phyloP scores from a whole-genome alignment of 2,797 vertebrate species.

The Bradypus variegatus region DNA sequence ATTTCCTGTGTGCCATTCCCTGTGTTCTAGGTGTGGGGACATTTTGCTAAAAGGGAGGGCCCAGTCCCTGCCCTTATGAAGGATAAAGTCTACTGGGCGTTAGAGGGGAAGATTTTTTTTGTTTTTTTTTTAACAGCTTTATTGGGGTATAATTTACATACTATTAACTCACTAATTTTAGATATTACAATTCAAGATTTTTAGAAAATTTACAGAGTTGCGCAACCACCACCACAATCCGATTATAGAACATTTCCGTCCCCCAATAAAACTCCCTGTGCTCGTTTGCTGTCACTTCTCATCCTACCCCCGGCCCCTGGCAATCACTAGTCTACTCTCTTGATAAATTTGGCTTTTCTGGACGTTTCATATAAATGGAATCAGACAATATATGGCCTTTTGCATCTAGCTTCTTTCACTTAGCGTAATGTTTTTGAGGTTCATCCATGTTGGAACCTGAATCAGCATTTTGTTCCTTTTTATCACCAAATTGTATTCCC shows the following conservation, averaged over 20 bases:
- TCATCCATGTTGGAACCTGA: rapidly evolving
- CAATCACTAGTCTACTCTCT: not conserved
- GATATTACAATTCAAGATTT: rapidly evolving
- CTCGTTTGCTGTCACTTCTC: not conserved
- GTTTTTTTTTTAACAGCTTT: not conserved
- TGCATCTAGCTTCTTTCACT: not conserved
- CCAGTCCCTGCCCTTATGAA: not conserved
- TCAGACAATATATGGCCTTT: not conserved
- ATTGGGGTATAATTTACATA: not conserved
- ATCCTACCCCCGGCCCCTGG: not conserved
- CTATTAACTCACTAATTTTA: too few relatives aligned
- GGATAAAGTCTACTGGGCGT: too few relatives aligned
- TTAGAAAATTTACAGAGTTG: not conserved
- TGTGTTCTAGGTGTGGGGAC: too few relatives aligned
- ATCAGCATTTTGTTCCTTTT: not conserved
- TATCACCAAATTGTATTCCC: not conserved
- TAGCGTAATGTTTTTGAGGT: not conserved
- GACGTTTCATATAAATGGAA: not conserved
- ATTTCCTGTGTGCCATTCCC: not conserved
- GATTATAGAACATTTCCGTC: not conserved
- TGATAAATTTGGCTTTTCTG: not conserved
- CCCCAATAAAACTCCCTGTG: not conserved
- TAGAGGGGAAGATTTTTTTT: not conserved
- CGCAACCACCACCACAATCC: rapidly evolving
- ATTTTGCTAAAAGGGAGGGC: not conserved